A percentile compares a stretch with the other conserved stretches of the same genome.
These are phyloP conservation scores for Teleiodes luculella DNA, from an alignment of 2,888 invertebrate species.

Conservation along the genomic window DNA sequence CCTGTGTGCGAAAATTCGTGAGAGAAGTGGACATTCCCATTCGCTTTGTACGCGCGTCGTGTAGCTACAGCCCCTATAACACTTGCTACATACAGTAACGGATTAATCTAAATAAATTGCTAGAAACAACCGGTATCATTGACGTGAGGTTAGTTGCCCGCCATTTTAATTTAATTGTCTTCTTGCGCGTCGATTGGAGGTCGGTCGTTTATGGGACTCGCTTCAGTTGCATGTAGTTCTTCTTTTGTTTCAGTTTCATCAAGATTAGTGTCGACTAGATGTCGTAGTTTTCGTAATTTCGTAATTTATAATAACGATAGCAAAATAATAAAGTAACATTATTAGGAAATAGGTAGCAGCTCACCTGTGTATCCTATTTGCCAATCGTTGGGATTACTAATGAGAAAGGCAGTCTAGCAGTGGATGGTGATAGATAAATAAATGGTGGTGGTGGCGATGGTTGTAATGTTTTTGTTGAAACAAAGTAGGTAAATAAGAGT, in stretches of 20 bases:
- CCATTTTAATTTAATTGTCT: slow-evolving; percentile 49
- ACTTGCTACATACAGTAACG: slow-evolving; percentile 44
- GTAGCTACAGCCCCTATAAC: slow-evolving; percentile 48
- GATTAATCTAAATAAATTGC: slow-evolving; percentile 68
- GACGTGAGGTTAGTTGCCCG: slow-evolving; percentile 49
- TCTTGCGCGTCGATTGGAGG: slow-evolving; percentile 29
- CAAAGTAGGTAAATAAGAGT: neutral
- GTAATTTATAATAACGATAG: too few species aligned
- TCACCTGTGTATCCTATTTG: too few species aligned
- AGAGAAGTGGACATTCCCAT: slow-evolving; percentile 68
- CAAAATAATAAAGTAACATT: too few species aligned
- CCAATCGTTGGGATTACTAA: too few species aligned
- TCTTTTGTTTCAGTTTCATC: neutral
- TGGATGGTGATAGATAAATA: too few species aligned
- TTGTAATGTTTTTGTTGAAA: too few species aligned
- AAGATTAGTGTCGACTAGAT: neutral
- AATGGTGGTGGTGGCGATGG: too few species aligned
- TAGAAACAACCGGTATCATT: slow-evolving; percentile 39
- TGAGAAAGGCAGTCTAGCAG: too few species aligned
- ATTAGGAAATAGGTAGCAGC: too few species aligned
- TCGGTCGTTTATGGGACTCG: neutral
- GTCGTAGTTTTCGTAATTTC: too few species aligned
- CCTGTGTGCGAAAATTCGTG: slow-evolving; percentile 68
- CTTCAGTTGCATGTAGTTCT: neutral
- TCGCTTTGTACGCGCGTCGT: slow-evolving; percentile 64